These are phyloP conservation scores for human DNA, from an alignment of 2,113 vertebrate species.

Conservation along the genomic window DNA sequence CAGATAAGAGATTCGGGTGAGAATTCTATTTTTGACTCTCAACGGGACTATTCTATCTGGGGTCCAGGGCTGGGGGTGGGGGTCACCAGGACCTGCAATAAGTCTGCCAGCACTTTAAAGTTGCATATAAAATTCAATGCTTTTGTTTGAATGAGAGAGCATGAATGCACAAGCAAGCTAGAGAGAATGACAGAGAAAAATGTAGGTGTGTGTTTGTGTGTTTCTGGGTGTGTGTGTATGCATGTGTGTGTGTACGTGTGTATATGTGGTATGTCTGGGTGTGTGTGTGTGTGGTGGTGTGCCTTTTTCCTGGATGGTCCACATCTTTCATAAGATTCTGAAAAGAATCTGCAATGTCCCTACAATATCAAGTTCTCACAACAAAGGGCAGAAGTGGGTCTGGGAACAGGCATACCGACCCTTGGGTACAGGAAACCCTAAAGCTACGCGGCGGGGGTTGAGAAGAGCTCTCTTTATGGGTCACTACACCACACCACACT, in stretches of 20 bases:
- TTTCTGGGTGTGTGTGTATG: background rate
- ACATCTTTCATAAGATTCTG: background rate
- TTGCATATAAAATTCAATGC: background rate
- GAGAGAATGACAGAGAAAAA: background rate
- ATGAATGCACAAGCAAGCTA: background rate
- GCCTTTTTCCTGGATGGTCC: background rate
- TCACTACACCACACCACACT: background rate
- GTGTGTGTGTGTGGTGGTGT: background rate
- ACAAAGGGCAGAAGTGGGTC: background rate
- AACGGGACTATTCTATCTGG: background rate
- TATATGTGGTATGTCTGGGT: background rate
- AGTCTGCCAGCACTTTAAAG: background rate
- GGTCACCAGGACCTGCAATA: background rate
- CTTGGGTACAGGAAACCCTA: background rate
- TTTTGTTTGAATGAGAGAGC: background rate
- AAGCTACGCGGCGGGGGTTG: background rate
- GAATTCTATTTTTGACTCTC: background rate
- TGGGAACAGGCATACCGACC: background rate
- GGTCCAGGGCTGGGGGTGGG: no score
- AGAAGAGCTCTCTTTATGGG: background rate
- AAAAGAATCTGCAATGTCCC: background rate
- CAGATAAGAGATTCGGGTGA: background rate
- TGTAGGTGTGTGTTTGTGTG: background rate
- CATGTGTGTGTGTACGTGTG: rapidly evolving
- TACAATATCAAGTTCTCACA: background rate